Percentiles rank a stretch among this genome's conserved stretches.
Evolutionary conservation across 2,113 vertebrate genomes (phyloP).

Genomic region (Benthochromis sp.): DNA sequence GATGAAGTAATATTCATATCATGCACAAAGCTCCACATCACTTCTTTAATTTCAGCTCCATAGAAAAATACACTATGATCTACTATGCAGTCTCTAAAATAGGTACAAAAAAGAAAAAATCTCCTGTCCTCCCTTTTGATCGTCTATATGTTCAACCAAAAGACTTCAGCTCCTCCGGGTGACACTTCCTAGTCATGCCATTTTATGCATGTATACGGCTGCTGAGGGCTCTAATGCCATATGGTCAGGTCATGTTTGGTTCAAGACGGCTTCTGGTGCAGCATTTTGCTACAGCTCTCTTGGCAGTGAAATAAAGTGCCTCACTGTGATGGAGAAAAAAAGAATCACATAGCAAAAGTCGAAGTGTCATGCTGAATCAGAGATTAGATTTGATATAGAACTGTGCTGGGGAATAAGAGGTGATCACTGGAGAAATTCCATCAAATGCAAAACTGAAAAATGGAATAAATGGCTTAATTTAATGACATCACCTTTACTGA

Average conservation of each 20-base stretch:
- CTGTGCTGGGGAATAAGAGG: background rate
- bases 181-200: background rate
- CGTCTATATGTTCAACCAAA: background rate
- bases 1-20: background rate
- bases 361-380: constrained; percentile 4
- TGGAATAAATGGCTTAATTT: background rate
- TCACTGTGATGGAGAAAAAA: background rate
- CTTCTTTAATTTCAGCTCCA: background rate
- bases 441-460: background rate
- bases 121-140: background rate
- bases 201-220: background rate
- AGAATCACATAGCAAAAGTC: background rate
- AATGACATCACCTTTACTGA: background rate
- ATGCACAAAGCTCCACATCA: background rate
- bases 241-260: constrained; percentile 31
- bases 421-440: background rate
- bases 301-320: constrained; percentile 5
- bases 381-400: background rate
- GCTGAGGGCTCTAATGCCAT: background rate
- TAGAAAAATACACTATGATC: background rate
- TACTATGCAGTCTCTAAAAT: background rate
- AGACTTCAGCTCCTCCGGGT: background rate
- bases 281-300: constrained; percentile 14
- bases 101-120: background rate
- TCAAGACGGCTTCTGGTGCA: constrained; percentile 1